Conservation (phyloP, 1,140 invertebrate genomes). For the Megathymus violae region DNA sequence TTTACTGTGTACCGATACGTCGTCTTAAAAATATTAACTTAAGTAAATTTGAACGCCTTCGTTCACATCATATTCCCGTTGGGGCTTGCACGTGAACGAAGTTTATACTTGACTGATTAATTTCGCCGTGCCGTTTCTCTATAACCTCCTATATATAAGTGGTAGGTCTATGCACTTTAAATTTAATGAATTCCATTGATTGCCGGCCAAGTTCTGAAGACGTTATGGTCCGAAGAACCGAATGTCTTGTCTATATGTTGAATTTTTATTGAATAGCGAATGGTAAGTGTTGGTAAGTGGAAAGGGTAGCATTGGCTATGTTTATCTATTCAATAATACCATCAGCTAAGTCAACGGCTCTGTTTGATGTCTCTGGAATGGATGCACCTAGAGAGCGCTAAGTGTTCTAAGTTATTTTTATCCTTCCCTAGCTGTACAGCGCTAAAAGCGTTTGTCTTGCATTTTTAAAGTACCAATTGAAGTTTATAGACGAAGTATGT, state of each 20-base stretch:
- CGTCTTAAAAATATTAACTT: constrained; percentile 31
- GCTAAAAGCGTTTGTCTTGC: constrained; percentile 80
- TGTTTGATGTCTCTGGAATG: constrained; percentile 61
- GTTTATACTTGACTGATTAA: constrained; percentile 34
- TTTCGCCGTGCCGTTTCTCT: constrained; percentile 18
- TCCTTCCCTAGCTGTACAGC: constrained; percentile 49
- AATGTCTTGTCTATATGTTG: neutral
- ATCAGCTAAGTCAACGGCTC: constrained; percentile 65
- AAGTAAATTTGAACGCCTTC: constrained; percentile 18
- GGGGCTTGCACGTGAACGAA: constrained; percentile 28
- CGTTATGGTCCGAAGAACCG: neutral
- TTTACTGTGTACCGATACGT: neutral
- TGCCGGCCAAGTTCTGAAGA: neutral
- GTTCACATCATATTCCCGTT: constrained; percentile 21
- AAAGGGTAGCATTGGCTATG: constrained; percentile 42
- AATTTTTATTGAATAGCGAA: neutral
- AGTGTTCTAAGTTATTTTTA: constrained; percentile 72
- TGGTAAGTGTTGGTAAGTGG: constrained; percentile 19
- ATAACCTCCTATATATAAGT: constrained; percentile 22
- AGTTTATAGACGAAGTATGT: constrained; percentile 58
- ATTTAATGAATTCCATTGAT: neutral
- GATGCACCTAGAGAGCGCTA: constrained; percentile 55
- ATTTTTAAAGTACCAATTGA: constrained; percentile 80
- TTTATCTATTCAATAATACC: constrained; percentile 72
- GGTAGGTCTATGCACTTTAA: neutral